Base-by-base conservation (phyloP, 2,113 vertebrate genomes). In the Penelope pileata region DNA sequence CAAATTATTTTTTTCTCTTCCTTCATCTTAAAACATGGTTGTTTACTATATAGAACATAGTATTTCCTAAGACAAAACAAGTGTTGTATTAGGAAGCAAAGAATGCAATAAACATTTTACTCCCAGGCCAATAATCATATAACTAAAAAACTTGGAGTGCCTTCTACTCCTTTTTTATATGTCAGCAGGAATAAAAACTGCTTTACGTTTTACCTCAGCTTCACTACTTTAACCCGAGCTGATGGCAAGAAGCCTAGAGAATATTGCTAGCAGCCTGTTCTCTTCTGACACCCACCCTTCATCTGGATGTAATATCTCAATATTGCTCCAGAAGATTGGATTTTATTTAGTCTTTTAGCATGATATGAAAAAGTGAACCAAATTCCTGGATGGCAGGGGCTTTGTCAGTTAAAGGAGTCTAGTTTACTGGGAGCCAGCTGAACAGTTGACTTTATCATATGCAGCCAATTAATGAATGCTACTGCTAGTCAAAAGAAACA, bases 291-390 rank as follows among this genome's bases (percentile, higher is more conserved):
- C 86, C 88, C 96, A 96, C 96, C 94, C 96, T 96, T 97, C 97
- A 97, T 97, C 96, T 97, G 97, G 97, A 95, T 97, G 93, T 96
- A 97, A 97, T 97, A 97, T 97, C 97, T 97, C 96, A 97, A 97
- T 97, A 97, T 97, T 97, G 93, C 96, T 96, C 79, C 76, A 97
- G 94, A 97, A 96, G 96, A 96, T 95, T 97, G 94, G 95, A 94
- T 97, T 96, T 97, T 97, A 97, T 97, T 97, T 97, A 96, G 96
- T 90, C 93, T 97, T 97, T 97, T 97, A 96, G 94, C 79, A 91
- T 91, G 79, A 97, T 95, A 91, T 97, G 95, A 96, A 94, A 95
- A 97, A 95, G 81, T 88, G 85, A 97, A 97, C 92, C 66, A 83
- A 95, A 95, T 96, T 96, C 94, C 91, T 96, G 82, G 90, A 96